Evolutionary conservation across 2,888 invertebrate species (phyloP).

Genomic region (Andricus quercusramuli): DNA sequence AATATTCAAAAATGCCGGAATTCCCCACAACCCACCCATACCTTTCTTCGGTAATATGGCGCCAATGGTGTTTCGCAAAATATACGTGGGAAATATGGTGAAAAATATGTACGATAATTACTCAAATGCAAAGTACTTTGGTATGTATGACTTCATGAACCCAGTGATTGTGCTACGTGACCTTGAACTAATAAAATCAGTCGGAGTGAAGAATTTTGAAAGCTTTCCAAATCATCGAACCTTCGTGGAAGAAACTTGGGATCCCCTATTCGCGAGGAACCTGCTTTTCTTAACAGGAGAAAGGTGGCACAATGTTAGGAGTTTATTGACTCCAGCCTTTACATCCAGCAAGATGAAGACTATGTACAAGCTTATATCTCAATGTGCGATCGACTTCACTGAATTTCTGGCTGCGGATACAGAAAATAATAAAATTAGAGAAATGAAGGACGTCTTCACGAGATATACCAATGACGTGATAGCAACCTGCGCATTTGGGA

Average conservation of each 20-base stretch:
- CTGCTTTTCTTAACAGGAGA: slow-evolving; percentile 63
- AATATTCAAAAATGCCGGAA: slow-evolving; percentile 16
- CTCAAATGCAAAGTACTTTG: slow-evolving; percentile 44
- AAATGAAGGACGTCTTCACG: slow-evolving; percentile 64
- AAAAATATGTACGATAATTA: slow-evolving; percentile 37
- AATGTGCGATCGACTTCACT: slow-evolving; percentile 56
- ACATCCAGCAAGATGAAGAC: slow-evolving; percentile 41
- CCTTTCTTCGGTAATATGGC: slow-evolving; percentile 40
- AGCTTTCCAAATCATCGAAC: slow-evolving; percentile 62
- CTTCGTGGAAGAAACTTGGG: slow-evolving; percentile 55
- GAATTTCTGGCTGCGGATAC: slow-evolving; percentile 43
- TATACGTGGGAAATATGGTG: neutral
- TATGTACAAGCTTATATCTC: slow-evolving; percentile 40
- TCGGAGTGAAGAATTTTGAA: slow-evolving; percentile 49
- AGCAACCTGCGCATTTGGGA: too few species aligned
- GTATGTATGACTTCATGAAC: slow-evolving; percentile 36
- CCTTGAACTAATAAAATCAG: slow-evolving; percentile 45
- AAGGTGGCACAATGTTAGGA: slow-evolving; percentile 55
- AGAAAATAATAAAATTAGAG: neutral
- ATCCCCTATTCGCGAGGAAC: slow-evolving; percentile 62
- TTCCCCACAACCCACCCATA: neutral
- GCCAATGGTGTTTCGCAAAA: slow-evolving; percentile 25
- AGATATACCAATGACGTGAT: slow-evolving; percentile 59
- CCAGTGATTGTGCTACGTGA: slow-evolving; percentile 45
- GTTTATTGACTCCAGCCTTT: slow-evolving; percentile 42